Percentiles rank a stretch among this genome's conserved stretches.
These are phyloP conservation scores for Ips nitidus DNA, from an alignment of 1,140 invertebrate genomes.

Conservation along the genomic window DNA sequence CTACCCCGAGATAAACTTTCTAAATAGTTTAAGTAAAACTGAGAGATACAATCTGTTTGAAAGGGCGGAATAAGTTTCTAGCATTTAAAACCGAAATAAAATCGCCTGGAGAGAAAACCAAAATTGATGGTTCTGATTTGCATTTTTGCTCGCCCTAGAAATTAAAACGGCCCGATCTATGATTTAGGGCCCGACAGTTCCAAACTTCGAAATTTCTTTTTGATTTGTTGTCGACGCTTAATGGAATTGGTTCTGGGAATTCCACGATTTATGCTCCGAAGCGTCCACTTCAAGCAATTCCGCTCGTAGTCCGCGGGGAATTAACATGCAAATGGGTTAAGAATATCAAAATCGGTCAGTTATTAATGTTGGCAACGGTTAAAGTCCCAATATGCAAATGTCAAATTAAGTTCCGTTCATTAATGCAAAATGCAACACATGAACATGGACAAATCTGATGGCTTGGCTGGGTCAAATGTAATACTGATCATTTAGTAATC, in stretches of 20 bases:
- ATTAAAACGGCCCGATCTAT: conserved; percentile 11
- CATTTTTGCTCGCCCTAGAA: conserved; percentile 12
- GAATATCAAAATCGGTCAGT: not conserved
- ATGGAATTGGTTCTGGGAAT: not conserved
- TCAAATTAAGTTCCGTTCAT: not conserved
- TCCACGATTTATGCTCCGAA: not conserved
- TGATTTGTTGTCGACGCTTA: conserved; percentile 8
- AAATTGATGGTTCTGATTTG: conserved; percentile 1
- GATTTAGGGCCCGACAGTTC: conserved; percentile 12
- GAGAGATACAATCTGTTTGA: not conserved
- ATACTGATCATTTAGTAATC: too few species aligned
- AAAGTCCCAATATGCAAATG: not conserved
- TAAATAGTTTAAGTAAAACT: not conserved
- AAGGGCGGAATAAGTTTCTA: not conserved
- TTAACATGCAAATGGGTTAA: not conserved
- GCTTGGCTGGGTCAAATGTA: too few species aligned
- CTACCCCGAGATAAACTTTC: not conserved
- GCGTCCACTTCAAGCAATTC: not conserved
- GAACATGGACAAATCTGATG: too few species aligned
- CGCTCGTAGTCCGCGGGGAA: too few species aligned
- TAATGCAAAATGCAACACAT: not conserved
- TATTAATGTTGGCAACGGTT: not conserved
- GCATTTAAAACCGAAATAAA: not conserved
- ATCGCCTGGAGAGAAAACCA: not conserved
- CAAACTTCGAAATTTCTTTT: conserved; percentile 3